A percentile compares a stretch with the other conserved stretches of the same genome.
Conservation (phyloP, 2,888 invertebrate species). For the Acleris cristana region DNA sequence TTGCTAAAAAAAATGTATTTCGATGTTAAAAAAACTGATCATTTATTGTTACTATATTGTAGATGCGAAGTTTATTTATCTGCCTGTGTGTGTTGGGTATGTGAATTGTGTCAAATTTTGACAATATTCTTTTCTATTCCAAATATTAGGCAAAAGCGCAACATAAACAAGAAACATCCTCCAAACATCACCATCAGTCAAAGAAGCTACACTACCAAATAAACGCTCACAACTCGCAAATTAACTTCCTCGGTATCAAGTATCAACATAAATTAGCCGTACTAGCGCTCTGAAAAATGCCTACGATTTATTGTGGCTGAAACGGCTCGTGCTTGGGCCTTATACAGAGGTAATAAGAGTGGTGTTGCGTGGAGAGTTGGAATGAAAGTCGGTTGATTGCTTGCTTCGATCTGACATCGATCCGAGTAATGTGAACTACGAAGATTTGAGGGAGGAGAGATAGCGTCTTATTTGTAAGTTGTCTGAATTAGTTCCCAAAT, state of each 20-base stretch:
- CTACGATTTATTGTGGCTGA: slow-evolving; percentile 34
- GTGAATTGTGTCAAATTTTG: no score
- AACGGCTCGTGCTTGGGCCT: neutral
- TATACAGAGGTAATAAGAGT: slow-evolving; percentile 15
- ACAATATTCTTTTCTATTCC: no score
- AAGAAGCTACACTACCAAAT: slow-evolving; percentile 18
- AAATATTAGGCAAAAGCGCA: neutral
- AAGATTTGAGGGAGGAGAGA: slow-evolving; percentile 6
- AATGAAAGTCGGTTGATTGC: slow-evolving; percentile 61
- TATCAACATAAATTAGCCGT: slow-evolving; percentile 41
- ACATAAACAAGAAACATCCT: slow-evolving; percentile 11
- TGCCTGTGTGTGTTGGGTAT: no score
- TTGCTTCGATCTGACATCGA: slow-evolving; percentile 74
- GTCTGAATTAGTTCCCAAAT: neutral
- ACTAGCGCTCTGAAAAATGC: slow-evolving; percentile 37
- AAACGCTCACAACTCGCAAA: slow-evolving; percentile 26
- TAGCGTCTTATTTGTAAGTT: slow-evolving; percentile 12
- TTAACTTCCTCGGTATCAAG: slow-evolving; percentile 39
- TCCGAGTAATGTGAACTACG: slow-evolving; percentile 55
- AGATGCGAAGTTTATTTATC: no score
- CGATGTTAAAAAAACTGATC: no score
- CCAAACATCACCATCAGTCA: slow-evolving; percentile 40
- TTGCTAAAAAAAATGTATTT: no score
- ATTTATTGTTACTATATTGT: no score
- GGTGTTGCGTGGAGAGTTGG: slow-evolving; percentile 11